Conservation (phyloP, 2,888 invertebrate species). For the Drosophila austrosaltans region DNA sequence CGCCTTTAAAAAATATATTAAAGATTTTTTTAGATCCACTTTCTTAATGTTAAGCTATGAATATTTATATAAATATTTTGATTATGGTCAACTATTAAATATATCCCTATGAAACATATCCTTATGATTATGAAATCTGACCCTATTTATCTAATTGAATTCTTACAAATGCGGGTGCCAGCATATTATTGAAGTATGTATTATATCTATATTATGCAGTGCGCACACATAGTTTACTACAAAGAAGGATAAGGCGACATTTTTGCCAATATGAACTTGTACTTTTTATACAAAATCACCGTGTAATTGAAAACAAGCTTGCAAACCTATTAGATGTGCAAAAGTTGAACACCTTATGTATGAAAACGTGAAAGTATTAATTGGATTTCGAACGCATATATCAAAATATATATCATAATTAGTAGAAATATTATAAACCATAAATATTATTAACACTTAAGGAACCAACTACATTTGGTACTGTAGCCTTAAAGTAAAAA, state of each 20-base stretch:
- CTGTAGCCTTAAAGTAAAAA: conserved; percentile 14
- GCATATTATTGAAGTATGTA: too few species aligned
- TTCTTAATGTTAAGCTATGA: too few species aligned
- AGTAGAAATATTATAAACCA: not conserved
- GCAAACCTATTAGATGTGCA: conserved; percentile 19
- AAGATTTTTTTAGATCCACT: too few species aligned
- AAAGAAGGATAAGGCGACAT: not conserved
- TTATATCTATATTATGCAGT: too few species aligned
- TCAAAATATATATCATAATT: conserved; percentile 30
- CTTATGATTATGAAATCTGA: too few species aligned
- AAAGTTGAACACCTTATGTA: conserved; percentile 27
- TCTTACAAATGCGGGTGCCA: too few species aligned
- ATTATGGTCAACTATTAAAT: too few species aligned
- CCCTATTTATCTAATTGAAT: too few species aligned
- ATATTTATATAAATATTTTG: too few species aligned
- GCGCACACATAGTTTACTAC: not conserved
- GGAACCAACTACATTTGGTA: not conserved
- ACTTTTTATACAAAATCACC: not conserved
- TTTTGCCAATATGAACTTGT: not conserved
- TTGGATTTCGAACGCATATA: conserved; percentile 46
- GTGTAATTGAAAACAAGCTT: conserved; percentile 8
- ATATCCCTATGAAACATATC: too few species aligned
- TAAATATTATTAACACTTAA: not conserved
- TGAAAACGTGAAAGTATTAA: conserved; percentile 68
- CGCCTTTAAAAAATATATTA: too few species aligned